Conservation (phyloP, 2,113 vertebrate genomes). For the Osmerus eperlanus region DNA sequence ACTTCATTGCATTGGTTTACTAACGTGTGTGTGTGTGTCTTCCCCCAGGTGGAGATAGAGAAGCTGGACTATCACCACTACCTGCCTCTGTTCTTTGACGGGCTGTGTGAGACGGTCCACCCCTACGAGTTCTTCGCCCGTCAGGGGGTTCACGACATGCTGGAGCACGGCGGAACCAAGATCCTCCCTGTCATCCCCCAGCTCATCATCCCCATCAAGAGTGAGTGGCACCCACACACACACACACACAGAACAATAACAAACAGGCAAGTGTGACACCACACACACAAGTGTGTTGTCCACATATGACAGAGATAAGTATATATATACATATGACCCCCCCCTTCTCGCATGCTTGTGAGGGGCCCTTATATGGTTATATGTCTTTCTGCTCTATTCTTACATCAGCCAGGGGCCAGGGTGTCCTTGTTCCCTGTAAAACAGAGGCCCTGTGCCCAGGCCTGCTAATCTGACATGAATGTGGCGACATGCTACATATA, state of each 20-base stretch:
- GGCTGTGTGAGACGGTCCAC: constrained; percentile 86
- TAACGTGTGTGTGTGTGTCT: constrained; percentile 10
- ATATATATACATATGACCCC: too few species aligned
- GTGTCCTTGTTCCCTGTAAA: constrained; percentile 42
- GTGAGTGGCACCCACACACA: constrained; percentile 67
- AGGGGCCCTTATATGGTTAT: constrained; percentile 48
- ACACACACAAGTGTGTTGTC: too few species aligned
- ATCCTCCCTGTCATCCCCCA: constrained; percentile 89
- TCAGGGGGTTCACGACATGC: constrained; percentile 90
- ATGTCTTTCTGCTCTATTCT: constrained; percentile 53
- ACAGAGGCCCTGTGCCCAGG: constrained; percentile 43
- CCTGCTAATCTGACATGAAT: constrained; percentile 56
- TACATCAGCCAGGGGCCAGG: constrained; percentile 45
- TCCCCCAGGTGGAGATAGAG: constrained; percentile 83
- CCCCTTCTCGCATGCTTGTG: background rate
- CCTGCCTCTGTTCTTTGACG: constrained; percentile 91
- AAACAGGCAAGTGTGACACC: too few species aligned
- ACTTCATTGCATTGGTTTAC: too few species aligned
- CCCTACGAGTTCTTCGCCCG: constrained; percentile 92
- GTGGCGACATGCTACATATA: constrained; percentile 52
- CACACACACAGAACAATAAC: too few species aligned
- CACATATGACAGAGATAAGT: too few species aligned
- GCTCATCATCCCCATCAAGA: constrained; percentile 92
- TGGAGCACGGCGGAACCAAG: constrained; percentile 88
- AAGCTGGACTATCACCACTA: constrained; percentile 89